phyloP scores from a whole-genome alignment of 1,140 invertebrate genomes.

The Diprion similis region DNA sequence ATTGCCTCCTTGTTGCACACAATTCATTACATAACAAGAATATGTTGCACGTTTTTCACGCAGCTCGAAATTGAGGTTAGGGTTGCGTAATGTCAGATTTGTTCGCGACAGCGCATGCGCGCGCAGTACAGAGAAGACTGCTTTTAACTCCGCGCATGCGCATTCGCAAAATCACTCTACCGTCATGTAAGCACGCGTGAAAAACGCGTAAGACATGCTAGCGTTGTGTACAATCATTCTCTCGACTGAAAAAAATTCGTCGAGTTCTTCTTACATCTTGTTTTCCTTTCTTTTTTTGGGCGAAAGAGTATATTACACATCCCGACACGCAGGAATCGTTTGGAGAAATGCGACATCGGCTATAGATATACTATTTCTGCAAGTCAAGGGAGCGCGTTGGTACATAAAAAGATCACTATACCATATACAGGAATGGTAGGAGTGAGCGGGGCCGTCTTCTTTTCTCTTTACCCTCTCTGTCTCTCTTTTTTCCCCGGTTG shows the following conservation, averaged over 20 bases:
- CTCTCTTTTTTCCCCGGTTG: slow-evolving; percentile 15
- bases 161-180: no score
- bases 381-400: slow-evolving; percentile 51
- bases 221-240: no score
- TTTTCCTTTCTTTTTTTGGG: neutral
- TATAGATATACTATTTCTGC: slow-evolving; percentile 47
- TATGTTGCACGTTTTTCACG: no score
- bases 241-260: slow-evolving; percentile 38
- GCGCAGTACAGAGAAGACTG: slow-evolving; percentile 19
- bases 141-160: no score
- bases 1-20: no score
- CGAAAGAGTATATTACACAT: no score
- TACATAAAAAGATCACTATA: slow-evolving; percentile 59
- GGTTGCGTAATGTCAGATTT: no score
- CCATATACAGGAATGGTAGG: slow-evolving; percentile 44
- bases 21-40: no score
- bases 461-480: slow-evolving; percentile 9
- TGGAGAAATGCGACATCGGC: slow-evolving; percentile 44
- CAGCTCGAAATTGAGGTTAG: no score
- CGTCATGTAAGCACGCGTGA: slow-evolving; percentile 39
- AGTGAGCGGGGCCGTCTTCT: slow-evolving; percentile 28
- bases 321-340: no score
- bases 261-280: slow-evolving; percentile 34
- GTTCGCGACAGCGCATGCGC: slow-evolving; percentile 25
- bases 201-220: no score